phyloP scores from a whole-genome alignment of 2,797 vertebrate species.

The Etheostoma nigrum region DNA sequence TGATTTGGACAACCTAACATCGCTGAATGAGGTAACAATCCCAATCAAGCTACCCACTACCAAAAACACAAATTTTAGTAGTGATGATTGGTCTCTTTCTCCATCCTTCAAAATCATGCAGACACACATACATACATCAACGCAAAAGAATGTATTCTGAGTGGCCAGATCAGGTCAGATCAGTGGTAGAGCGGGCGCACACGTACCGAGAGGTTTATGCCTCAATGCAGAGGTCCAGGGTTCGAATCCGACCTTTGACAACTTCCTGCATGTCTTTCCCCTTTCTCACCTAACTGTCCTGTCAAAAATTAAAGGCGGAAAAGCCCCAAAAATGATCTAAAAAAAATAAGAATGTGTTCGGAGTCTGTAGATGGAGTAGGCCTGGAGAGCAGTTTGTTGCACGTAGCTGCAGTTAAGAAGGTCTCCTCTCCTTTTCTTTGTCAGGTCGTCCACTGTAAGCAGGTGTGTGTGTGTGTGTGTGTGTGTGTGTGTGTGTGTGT shows the following conservation, averaged over 20 bases:
- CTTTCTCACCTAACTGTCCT: too few relatives aligned
- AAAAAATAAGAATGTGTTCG: background rate
- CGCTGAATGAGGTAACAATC: conserved; percentile 14
- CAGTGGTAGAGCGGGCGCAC: too few relatives aligned
- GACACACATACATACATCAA: conserved; percentile 47
- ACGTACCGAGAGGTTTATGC: too few relatives aligned
- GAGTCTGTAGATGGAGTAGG: conserved; percentile 60
- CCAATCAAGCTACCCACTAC: conserved; percentile 17
- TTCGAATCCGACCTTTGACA: too few relatives aligned
- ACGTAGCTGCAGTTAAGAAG: conserved; percentile 47
- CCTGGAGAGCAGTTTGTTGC: conserved; percentile 46
- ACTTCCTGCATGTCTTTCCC: too few relatives aligned
- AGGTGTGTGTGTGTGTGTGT: conserved; percentile 22
- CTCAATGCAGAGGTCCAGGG: too few relatives aligned
- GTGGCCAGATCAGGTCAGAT: conserved; percentile 11
- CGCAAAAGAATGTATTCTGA: conserved; percentile 60
- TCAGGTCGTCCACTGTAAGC: conserved; percentile 56
- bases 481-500: conserved; percentile 13
- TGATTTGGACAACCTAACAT: conserved; percentile 18
- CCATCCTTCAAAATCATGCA: conserved; percentile 37
- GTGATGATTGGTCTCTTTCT: conserved; percentile 40
- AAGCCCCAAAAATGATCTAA: too few relatives aligned
- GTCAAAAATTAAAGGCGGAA: too few relatives aligned
- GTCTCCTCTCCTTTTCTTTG: conserved; percentile 40
- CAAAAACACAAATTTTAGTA: conserved; percentile 32